A percentile compares a stretch with the other conserved stretches of the same genome.
phyloP scores from a whole-genome alignment of 35 echinoderm and acorn worm genomes.

The Heliocidaris erythrogramma region DNA sequence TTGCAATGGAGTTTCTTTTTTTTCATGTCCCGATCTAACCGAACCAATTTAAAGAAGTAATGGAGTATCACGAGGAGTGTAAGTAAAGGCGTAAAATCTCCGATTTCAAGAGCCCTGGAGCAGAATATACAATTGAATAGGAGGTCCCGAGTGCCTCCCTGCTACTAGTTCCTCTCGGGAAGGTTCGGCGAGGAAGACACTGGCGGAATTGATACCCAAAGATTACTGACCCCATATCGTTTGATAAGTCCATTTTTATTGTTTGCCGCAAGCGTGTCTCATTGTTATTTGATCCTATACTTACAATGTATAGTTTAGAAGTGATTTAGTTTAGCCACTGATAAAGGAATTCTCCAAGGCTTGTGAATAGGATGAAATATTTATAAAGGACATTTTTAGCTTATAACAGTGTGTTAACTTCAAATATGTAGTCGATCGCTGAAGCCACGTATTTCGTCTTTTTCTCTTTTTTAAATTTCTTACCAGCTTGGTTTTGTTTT shows the following conservation, averaged over 20 bases:
- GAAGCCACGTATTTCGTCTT: too few relatives aligned
- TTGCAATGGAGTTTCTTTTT: too few relatives aligned
- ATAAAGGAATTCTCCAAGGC: neutral
- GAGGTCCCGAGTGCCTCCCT: neutral
- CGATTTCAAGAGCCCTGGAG: neutral
- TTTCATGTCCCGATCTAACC: neutral
- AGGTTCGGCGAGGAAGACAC: neutral
- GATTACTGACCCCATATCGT: neutral
- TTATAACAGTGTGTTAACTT: neutral
- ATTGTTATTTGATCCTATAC: neutral
- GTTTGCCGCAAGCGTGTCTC: neutral
- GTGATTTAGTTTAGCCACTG: neutral
- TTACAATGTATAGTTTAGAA: neutral
- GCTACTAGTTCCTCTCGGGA: neutral
- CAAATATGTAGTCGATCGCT: too few relatives aligned
- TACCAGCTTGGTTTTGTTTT: too few relatives aligned
- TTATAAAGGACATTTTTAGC: neutral
- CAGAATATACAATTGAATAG: neutral
- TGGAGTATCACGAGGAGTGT: neutral
- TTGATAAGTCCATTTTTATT: neutral
- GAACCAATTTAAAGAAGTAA: neutral
- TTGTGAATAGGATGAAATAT: neutral
- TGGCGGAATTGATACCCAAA: neutral
- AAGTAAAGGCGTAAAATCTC: neutral
- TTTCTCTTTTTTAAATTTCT: too few relatives aligned